Base-by-base conservation (phyloP, 2,113 vertebrate species). In the Pterocles gutturalis region DNA sequence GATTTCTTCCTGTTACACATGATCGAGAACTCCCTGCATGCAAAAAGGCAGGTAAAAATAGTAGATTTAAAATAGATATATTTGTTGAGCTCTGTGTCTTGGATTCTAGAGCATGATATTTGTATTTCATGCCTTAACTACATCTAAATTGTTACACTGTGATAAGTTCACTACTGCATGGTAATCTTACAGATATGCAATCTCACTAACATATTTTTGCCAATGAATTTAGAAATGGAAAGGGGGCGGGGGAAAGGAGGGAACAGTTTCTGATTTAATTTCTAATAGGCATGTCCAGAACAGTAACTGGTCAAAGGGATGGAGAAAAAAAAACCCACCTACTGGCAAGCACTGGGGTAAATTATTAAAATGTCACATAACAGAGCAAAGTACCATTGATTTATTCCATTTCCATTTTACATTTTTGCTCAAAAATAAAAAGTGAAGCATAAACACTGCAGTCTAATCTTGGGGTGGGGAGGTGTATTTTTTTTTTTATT, bases 121-220 rank as follows among this genome's bases (percentile, higher is more conserved):
- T 83, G 9, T 58, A 96, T 95, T 96, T 93, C 72, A 61, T 83
- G 53, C 57, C 79, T 93, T 95, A 90, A 77, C 38, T 34, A 29
- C 36, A 53, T 65, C 49, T 82, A 88, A 69, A 82, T 78, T 71
- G 65, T 91, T 83, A 79, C 10, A 22, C 29, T 17, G 24, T 11
- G 45, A 25, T 82, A 92, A 79, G n/a, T 26, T 89, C 33, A 72
- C 55, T 61, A 43, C 60, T 90, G 64, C 19, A 25, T 24, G n/a
- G 53, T 78, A 96, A 80, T 77, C 71, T 90, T 90, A 95, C n/a
- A 76, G 17, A 78, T 54, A 43, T 2, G 25, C 24, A 61, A 69
- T 73, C 83, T 95, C 70, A 67, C 48, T 46, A 64, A 69, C 49
- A 57, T 46, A 43, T 66, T 85, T 91, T 73, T 89, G 20, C n/a